These are phyloP conservation scores for Epizoanthus stellaris DNA, from an alignment of 92 coral and sea anemone species.

Conservation along the genomic window DNA sequence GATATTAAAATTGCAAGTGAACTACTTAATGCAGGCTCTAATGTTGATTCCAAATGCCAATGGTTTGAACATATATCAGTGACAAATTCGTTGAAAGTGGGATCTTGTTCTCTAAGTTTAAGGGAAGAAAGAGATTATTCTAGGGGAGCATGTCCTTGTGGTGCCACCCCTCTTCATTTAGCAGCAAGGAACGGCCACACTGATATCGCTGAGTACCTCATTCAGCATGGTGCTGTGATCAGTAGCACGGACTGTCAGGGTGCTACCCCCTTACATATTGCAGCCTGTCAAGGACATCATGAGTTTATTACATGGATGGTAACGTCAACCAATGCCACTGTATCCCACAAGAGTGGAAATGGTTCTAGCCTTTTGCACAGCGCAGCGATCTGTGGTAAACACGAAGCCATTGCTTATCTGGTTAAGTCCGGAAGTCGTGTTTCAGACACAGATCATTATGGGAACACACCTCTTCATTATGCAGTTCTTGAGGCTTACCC, in stretches of 20 bases:
- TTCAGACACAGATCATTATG: too few relatives aligned
- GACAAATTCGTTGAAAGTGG: neutral
- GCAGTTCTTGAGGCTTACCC: neutral
- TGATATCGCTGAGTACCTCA: conserved; percentile 30
- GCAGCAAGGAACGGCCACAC: conserved; percentile 59
- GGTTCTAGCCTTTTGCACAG: neutral
- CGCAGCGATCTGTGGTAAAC: neutral
- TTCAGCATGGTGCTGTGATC: conserved; percentile 46
- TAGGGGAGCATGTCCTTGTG: conserved; percentile 34
- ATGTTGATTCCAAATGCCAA: conserved; percentile 45
- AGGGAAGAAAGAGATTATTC: conserved; percentile 9
- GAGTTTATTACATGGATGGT: neutral
- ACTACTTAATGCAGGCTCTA: conserved; percentile 45
- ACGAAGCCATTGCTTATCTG: neutral
- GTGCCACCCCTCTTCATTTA: conserved; percentile 53
- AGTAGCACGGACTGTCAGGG: conserved; percentile 60
- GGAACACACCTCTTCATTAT: neutral
- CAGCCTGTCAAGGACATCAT: conserved; percentile 70
- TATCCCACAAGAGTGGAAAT: neutral
- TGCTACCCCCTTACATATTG: conserved; percentile 65
- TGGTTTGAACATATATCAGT: neutral
- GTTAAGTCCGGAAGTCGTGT: neutral
- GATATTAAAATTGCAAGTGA: conserved; percentile 28
- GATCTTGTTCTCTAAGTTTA: neutral
- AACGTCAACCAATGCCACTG: neutral